phyloP scores from a whole-genome alignment of 2,888 invertebrate species.

The Yponomeuta plumbellus region DNA sequence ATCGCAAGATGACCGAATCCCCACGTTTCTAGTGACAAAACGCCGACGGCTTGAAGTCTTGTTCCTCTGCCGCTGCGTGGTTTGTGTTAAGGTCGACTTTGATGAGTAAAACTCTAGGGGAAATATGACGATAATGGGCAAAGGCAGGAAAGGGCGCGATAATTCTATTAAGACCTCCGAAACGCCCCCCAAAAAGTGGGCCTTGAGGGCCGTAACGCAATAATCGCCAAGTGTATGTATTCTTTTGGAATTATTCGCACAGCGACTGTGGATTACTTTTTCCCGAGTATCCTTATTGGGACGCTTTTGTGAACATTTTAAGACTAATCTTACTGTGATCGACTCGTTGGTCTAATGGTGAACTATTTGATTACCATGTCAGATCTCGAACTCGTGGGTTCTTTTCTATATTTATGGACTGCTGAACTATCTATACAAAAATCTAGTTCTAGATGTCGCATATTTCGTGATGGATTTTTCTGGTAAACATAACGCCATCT shows the following conservation, averaged over 20 bases:
- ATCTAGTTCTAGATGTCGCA: too few relatives aligned
- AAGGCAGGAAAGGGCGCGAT: constrained; percentile 40
- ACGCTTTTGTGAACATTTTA: neutral
- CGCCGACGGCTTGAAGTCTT: neutral
- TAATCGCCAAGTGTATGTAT: constrained; percentile 46
- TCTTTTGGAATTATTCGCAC: constrained; percentile 32
- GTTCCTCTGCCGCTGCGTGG: neutral
- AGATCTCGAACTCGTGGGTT: too few relatives aligned
- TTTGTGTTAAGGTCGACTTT: constrained; percentile 6
- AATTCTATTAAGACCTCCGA: constrained; percentile 53
- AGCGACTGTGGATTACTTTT: too few relatives aligned
- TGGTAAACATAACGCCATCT: too few relatives aligned
- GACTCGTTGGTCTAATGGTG: too few relatives aligned
- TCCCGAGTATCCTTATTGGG: too few relatives aligned
- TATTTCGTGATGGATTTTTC: too few relatives aligned
- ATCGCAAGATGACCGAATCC: too few relatives aligned
- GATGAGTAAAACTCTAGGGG: constrained; percentile 24
- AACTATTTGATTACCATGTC: too few relatives aligned
- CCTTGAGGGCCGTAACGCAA: constrained; percentile 41
- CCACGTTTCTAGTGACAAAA: too few relatives aligned
- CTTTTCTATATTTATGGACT: too few relatives aligned
- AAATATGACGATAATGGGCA: constrained; percentile 50
- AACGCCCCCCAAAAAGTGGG: constrained; percentile 31
- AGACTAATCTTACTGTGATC: neutral
- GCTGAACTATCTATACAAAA: too few relatives aligned